Percentiles rank a stretch among this genome's conserved stretches.
phyloP scores from a whole-genome alignment of 2,113 vertebrate genomes.

The Marmota flaviventris region DNA sequence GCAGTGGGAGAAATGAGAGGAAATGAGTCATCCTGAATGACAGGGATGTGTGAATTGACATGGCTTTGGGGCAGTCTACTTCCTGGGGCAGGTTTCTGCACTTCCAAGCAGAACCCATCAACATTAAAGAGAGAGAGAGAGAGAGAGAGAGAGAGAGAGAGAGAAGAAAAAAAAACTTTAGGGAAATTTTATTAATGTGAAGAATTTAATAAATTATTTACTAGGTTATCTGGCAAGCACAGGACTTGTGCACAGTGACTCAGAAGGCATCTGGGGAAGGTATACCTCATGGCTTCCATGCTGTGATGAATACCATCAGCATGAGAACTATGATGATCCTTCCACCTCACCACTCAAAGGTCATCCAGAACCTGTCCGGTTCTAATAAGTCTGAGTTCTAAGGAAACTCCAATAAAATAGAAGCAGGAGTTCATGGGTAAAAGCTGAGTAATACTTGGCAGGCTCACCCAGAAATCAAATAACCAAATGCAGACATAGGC shows the following conservation, averaged over 20 bases:
- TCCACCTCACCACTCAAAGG: neutral
- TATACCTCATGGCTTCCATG: neutral
- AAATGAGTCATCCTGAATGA: neutral
- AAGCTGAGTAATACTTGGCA: neutral
- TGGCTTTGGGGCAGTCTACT: neutral
- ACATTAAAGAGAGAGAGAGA: neutral
- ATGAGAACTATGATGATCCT: neutral
- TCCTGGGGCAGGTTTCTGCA: neutral
- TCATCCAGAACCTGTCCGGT: neutral
- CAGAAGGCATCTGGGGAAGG: neutral
- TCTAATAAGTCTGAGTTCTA: neutral
- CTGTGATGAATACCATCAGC: rapidly evolving
- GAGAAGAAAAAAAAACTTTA: neutral
- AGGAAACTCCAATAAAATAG: neutral
- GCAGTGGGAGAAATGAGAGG: neutral
- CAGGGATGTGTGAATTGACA: neutral
- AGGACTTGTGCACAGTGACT: constrained; percentile 10
- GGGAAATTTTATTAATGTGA: neutral
- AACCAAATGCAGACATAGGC: too few species aligned
- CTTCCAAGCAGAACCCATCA: neutral
- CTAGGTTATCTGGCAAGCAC: neutral
- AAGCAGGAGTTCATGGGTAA: neutral
- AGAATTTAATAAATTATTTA: neutral
- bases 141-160: neutral
- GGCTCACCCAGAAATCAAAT: neutral